Conservation (phyloP, 2,797 vertebrate genomes). For the Babyrousa celebensis region DNA sequence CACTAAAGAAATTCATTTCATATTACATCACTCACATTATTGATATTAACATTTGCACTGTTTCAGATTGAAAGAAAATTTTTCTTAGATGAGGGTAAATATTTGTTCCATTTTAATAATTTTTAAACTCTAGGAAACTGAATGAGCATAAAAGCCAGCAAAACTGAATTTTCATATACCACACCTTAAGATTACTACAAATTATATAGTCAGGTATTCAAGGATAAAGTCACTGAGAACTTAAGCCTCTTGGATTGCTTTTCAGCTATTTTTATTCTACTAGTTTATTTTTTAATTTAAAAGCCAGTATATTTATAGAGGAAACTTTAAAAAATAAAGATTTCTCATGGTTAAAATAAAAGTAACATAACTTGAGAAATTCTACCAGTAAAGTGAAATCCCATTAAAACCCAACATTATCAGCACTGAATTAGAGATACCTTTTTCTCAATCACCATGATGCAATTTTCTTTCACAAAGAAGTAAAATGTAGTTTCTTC, state of each 20-base stretch:
- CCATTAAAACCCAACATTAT: constrained; percentile 20
- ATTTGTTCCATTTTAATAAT: constrained; percentile 53
- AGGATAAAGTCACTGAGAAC: not conserved
- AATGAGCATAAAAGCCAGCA: constrained; percentile 26
- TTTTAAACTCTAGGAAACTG: constrained; percentile 42
- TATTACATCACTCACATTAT: not conserved
- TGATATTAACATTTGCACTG: constrained; percentile 16
- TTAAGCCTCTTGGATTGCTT: constrained; percentile 17
- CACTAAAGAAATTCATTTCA: constrained; percentile 27
- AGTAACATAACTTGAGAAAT: not conserved
- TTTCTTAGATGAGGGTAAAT: constrained; percentile 49
- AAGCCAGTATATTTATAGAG: not conserved
- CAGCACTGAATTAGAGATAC: constrained; percentile 25
- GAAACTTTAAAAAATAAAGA: not conserved
- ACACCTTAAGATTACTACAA: constrained; percentile 11
- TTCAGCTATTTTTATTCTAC: not conserved
- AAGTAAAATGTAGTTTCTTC: constrained; percentile 32
- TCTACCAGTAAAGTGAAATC: constrained; percentile 51
- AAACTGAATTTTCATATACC: not conserved
- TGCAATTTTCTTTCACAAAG: constrained; percentile 36
- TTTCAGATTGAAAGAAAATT: constrained; percentile 39
- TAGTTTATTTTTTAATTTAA: not conserved
- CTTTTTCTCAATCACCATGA: not conserved
- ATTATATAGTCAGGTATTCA: not conserved
- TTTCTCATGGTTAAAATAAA: constrained; percentile 52